phyloP scores from a whole-genome alignment of 2,797 vertebrate genomes.

The Melanitta fusca region DNA sequence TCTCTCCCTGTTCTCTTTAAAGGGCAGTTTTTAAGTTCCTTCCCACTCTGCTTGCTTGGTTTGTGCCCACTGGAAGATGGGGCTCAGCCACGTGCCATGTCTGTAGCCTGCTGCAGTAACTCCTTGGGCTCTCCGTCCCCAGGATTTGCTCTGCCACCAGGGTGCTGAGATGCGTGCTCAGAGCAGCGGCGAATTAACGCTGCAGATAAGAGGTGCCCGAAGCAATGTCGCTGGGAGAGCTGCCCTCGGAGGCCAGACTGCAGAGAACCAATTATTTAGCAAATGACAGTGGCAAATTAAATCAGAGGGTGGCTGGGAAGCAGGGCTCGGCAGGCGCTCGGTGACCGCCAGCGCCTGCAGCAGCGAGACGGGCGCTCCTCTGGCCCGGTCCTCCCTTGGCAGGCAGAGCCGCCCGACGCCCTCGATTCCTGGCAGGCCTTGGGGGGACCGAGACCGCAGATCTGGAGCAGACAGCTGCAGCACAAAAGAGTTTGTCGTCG shows the following conservation, averaged over 20 bases:
- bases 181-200: neutral
- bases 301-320: neutral
- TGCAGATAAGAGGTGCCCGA: neutral
- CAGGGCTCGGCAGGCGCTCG: neutral
- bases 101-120: fast-evolving
- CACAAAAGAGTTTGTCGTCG: neutral
- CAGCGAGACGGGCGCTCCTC: neutral
- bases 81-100: too few species aligned
- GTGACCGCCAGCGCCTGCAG: neutral
- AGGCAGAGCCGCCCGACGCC: neutral
- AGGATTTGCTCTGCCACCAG: neutral
- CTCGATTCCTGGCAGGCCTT: neutral
- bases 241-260: neutral
- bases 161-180: neutral
- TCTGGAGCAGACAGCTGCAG: neutral
- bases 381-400: neutral
- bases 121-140: neutral
- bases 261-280: neutral
- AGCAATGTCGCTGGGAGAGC: neutral
- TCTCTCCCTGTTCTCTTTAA: neutral
- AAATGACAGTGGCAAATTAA: neutral
- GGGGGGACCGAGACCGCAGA: neutral
- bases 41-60: neutral
- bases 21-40: neutral
- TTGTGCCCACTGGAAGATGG: neutral